Conservation (phyloP, 2,888 invertebrate genomes). For the Bellardia pandia region DNA sequence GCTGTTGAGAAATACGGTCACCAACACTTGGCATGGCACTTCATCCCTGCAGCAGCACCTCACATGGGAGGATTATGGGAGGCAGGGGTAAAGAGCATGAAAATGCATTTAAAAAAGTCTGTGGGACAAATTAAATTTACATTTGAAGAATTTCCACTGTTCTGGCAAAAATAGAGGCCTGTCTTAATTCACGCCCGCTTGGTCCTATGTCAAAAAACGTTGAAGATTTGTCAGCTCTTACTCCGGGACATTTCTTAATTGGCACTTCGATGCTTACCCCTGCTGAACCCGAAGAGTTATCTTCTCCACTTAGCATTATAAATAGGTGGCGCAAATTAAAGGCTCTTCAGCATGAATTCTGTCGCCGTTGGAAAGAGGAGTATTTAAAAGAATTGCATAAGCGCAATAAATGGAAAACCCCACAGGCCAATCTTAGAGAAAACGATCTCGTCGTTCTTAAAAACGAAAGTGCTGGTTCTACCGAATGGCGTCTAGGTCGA, state of each 20-base stretch:
- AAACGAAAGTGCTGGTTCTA: no score
- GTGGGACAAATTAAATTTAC: not conserved
- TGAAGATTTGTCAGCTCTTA: not conserved
- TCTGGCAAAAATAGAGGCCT: not conserved
- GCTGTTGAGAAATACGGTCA: no score
- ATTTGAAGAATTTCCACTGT: not conserved
- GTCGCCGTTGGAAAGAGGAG: constrained; percentile 55
- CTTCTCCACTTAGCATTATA: not conserved
- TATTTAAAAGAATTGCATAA: constrained; percentile 62
- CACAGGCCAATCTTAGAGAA: constrained; percentile 12
- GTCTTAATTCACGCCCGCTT: not conserved
- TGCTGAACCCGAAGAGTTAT: not conserved
- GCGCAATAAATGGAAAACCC: constrained; percentile 26
- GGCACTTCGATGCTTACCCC: constrained; percentile 3
- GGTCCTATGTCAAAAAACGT: not conserved
- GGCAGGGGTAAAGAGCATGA: not conserved
- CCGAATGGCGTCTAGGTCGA: no score
- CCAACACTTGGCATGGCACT: not conserved
- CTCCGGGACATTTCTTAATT: constrained; percentile 28
- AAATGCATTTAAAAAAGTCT: not conserved
- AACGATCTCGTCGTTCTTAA: constrained; percentile 44
- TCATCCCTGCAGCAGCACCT: not conserved
- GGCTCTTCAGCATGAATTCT: constrained; percentile 12
- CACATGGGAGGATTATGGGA: not conserved
- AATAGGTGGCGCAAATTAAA: constrained; percentile 22